These are phyloP conservation scores for Exocentrus adspersus DNA, from an alignment of 2,888 invertebrate genomes.

Conservation along the genomic window DNA sequence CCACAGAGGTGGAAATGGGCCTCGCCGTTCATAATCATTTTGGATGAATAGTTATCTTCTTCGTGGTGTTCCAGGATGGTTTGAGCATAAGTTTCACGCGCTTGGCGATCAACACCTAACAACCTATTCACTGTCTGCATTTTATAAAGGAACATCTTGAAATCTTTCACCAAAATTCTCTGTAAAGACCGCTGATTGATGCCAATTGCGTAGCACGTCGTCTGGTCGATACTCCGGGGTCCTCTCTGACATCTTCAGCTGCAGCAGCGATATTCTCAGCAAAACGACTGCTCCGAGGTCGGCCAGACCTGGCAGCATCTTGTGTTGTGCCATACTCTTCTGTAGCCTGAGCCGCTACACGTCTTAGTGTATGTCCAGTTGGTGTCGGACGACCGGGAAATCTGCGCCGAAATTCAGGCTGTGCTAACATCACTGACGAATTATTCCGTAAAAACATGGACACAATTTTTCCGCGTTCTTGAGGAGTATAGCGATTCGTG, in stretches of 20 bases:
- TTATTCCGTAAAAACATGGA: conserved; percentile 3
- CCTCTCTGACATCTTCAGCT: conserved; percentile 31
- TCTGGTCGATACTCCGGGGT: conserved; percentile 30
- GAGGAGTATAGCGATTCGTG: conserved; percentile 17
- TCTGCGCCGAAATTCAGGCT: conserved; percentile 35
- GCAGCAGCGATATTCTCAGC: conserved; percentile 37
- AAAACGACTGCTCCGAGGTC: conserved; percentile 23
- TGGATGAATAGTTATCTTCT: background rate
- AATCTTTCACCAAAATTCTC: conserved; percentile 31
- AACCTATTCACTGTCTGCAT: conserved; percentile 31
- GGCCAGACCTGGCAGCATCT: conserved; percentile 17
- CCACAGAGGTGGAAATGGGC: background rate
- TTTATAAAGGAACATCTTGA: conserved; percentile 39
- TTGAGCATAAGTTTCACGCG: conserved; percentile 21
- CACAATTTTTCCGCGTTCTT: conserved; percentile 20
- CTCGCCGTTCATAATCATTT: background rate
- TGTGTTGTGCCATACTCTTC: conserved; percentile 20
- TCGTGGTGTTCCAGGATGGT: background rate
- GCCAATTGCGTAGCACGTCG: conserved; percentile 32
- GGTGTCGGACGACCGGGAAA: conserved; percentile 31
- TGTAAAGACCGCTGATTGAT: conserved; percentile 8
- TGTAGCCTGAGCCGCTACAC: conserved; percentile 26
- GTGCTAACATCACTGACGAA: conserved; percentile 28
- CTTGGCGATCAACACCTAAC: conserved; percentile 28
- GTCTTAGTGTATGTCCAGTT: conserved; percentile 28